These are phyloP conservation scores for Coturnix japonica DNA, from an alignment of 2,113 vertebrate species.

Conservation along the genomic window DNA sequence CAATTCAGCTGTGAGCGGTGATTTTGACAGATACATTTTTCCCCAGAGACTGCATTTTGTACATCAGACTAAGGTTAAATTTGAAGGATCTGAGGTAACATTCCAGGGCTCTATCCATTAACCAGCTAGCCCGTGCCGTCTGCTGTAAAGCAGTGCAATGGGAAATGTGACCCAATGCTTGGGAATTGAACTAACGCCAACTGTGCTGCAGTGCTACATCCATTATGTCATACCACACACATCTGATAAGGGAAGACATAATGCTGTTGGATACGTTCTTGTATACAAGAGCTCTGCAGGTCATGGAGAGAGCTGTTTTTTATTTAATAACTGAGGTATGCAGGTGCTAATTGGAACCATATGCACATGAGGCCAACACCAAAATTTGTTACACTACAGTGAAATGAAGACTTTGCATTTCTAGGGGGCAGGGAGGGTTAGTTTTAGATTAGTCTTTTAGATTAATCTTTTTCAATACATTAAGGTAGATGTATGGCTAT, in stretches of 20 bases:
- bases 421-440: not conserved
- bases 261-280: slow-evolving; percentile 60
- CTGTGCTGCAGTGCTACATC: slow-evolving; percentile 47
- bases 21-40: slow-evolving; percentile 63
- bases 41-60: slow-evolving; percentile 34
- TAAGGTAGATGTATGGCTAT: not conserved
- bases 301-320: slow-evolving; percentile 68
- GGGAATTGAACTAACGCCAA: slow-evolving; percentile 70
- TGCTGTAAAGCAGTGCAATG: slow-evolving; percentile 33
- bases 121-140: slow-evolving; percentile 25
- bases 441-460: slow-evolving; percentile 22
- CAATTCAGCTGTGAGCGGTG: not conserved
- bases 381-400: not conserved
- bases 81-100: slow-evolving; percentile 58
- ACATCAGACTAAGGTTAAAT: slow-evolving; percentile 56
- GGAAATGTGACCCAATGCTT: slow-evolving; percentile 63
- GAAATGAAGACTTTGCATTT: slow-evolving; percentile 28
- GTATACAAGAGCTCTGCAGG: slow-evolving; percentile 65
- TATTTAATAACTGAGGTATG: slow-evolving; percentile 77
- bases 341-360: slow-evolving; percentile 82
- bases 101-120: slow-evolving; percentile 48
- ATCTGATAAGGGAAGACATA: slow-evolving; percentile 74
- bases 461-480: slow-evolving; percentile 11
- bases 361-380: slow-evolving; percentile 43
- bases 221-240: slow-evolving; percentile 74